phyloP scores from a whole-genome alignment of 1,140 invertebrate species.

The Nasonia longicornis region DNA sequence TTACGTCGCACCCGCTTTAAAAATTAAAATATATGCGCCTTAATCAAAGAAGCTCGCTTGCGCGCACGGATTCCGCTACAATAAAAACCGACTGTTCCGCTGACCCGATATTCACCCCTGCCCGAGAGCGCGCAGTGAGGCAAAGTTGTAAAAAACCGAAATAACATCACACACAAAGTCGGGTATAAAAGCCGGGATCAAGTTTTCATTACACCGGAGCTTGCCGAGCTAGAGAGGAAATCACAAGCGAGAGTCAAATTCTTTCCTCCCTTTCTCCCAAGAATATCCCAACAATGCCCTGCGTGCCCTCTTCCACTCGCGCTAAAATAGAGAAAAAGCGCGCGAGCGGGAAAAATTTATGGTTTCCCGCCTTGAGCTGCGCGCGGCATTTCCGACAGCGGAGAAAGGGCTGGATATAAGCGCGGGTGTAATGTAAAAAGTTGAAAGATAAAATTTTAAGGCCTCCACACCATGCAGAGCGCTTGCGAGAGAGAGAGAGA shows the following conservation, averaged over 20 bases:
- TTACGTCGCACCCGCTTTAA: neutral
- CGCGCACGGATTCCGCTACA: too few relatives aligned
- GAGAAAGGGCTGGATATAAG: neutral
- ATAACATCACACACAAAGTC: neutral
- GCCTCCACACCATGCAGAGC: neutral
- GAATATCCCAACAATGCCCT: neutral
- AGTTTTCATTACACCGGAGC: neutral
- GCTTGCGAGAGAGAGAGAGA: neutral
- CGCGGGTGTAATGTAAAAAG: constrained; percentile 41
- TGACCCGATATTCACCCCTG: neutral
- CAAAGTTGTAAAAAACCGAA: neutral
- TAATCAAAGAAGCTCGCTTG: too few relatives aligned
- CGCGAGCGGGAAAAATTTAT: constrained; percentile 35
- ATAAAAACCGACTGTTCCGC: neutral
- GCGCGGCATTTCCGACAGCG: constrained; percentile 27
- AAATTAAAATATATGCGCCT: too few relatives aligned
- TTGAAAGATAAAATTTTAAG: constrained; percentile 45
- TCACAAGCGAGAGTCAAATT: neutral
- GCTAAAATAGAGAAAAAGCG: constrained; percentile 1
- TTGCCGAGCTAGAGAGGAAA: neutral
- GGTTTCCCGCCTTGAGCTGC: constrained; percentile 39
- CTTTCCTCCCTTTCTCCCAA: neutral
- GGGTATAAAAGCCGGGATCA: neutral
- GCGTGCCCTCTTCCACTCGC: neutral
- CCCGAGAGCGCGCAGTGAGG: neutral